Conservation (phyloP, 2,888 invertebrate species). For the Eupeodes latifasciatus region DNA sequence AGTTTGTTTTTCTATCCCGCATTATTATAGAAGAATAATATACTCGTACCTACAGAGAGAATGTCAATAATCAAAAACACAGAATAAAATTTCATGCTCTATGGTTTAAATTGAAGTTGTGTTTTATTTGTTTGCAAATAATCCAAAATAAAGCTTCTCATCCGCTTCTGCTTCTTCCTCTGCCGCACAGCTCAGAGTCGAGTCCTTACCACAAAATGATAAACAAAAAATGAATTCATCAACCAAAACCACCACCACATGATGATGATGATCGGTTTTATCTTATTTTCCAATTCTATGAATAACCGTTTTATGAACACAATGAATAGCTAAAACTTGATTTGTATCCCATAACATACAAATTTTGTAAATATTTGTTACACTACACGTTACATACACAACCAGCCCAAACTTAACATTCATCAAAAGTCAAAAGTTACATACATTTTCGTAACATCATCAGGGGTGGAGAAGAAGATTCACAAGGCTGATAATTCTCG, state of each 20-base stretch:
- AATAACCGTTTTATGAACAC: not conserved
- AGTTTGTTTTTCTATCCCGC: not conserved
- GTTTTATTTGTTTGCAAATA: conserved; percentile 4
- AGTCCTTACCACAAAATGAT: not conserved
- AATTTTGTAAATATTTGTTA: conserved; percentile 9
- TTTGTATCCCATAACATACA: not conserved
- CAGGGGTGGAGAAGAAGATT: not conserved
- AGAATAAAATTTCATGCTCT: not conserved
- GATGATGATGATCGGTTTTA: conserved; percentile 28
- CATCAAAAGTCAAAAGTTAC: conserved; percentile 10
- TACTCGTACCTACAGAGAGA: too few species aligned
- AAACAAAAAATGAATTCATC: conserved; percentile 18
- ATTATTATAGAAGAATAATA: too few species aligned
- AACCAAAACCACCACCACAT: not conserved
- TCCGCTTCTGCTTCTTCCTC: too few species aligned
- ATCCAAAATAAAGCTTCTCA: not conserved
- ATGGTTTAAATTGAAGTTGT: not conserved
- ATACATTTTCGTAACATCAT: not conserved
- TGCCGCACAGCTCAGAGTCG: too few species aligned
- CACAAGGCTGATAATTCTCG: not conserved
- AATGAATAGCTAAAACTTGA: conserved; percentile 9
- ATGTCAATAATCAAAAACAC: conserved; percentile 7
- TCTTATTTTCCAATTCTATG: conserved; percentile 43
- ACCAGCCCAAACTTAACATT: conserved; percentile 35
- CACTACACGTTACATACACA: not conserved